Conservation (phyloP, 2,113 vertebrate genomes). For the Tyrannus savana region DNA sequence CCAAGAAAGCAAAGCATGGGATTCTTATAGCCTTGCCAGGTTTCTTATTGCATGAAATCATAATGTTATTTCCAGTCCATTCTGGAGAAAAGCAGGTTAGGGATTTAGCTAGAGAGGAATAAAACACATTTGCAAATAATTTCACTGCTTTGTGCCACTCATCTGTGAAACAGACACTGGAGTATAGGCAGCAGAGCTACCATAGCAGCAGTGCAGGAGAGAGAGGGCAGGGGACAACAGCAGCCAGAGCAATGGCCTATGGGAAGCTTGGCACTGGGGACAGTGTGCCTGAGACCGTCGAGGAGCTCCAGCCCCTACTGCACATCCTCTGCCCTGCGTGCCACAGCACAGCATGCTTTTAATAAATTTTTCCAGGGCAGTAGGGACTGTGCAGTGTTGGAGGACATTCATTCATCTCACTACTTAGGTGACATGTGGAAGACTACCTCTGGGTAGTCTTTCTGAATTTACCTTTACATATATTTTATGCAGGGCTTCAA, state of each 20-base stretch:
- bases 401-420: not conserved
- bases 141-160: not conserved
- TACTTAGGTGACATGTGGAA: not conserved
- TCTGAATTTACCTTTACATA: not conserved
- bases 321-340: not conserved
- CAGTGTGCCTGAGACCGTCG: not conserved
- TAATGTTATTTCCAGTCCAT: not conserved
- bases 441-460: not conserved
- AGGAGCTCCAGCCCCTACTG: not conserved
- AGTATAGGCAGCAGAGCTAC: not conserved
- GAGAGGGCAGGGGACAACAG: not conserved
- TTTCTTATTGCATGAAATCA: not conserved
- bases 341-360: not conserved
- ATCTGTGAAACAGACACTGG: not conserved
- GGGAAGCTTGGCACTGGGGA: not conserved
- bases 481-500: not conserved
- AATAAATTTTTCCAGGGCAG: not conserved
- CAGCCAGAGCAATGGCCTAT: rapidly evolving
- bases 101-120: not conserved
- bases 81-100: not conserved
- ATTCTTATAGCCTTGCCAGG: not conserved
- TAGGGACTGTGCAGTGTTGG: not conserved
- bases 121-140: not conserved
- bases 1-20: not conserved
- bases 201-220: not conserved